Evolutionary conservation across 2,888 invertebrate species (phyloP), one percentile per base, ranked within the genome.

Genomic region (Meiosimyza decipiens): DNA sequence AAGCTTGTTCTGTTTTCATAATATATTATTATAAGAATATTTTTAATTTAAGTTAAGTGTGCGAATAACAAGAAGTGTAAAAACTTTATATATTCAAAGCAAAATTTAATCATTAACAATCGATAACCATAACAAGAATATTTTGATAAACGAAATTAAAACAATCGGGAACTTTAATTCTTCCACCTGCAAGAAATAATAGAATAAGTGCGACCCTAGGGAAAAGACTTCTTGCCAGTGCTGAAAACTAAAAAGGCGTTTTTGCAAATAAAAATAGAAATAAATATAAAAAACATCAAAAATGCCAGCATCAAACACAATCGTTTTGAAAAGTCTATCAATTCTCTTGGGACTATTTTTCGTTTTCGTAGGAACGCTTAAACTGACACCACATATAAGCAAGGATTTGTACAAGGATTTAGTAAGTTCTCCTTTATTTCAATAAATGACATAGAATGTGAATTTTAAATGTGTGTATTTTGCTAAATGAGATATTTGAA

Each of bases 391-490:
- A 78, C 91, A 93, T 81, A 92, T 98, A 79, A 97, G 96, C 82
- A 95, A 95, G 89, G 98, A 98, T 88, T 91, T 98, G 76, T 97
- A 98, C 87, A 96, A 95, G 90, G 97, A 98, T 89, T 91, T 98
- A 93, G 97, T 97, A 88, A 92, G 94, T 88, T 52, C 7, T 9
- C 18, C 6, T 22, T 13, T 3, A 57, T 28, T 57, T 9, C 7
- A 57, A 57, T 57, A 13, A 28, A 18, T 40, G 4, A 40, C 6
- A 28, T 22, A 11, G 6, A 57, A 55, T 18, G 18, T 22, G 11
- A 5, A 55, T 11, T 33, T 22, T 28, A 22, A 22, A 15, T 59
- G 16, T 12, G 59, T 22, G 28, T 22, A 59, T 59, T 7, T 59
- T 6, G 11, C 18, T 55, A 18, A 18, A 11, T 55, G 55, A 22